Evolutionary conservation across 2,888 invertebrate genomes (phyloP).

Genomic region (Apamea anceps): DNA sequence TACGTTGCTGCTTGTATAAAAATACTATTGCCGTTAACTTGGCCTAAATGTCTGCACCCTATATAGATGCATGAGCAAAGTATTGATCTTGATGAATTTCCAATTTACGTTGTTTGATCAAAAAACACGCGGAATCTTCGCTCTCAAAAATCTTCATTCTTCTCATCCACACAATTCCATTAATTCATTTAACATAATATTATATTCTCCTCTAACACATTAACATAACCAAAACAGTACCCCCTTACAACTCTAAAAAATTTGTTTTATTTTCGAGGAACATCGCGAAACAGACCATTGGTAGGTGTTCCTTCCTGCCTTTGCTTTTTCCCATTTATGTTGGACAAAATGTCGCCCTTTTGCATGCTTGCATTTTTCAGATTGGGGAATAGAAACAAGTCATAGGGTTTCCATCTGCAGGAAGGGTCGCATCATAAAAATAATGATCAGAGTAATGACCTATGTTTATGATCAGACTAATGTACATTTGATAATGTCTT

Average conservation of each 20-base stretch:
- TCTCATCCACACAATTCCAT: conserved; percentile 8
- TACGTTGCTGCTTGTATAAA: neutral
- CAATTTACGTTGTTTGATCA: neutral
- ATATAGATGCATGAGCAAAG: neutral
- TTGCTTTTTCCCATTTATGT: neutral
- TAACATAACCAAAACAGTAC: neutral
- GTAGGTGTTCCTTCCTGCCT: neutral
- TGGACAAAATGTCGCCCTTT: neutral
- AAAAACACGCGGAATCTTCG: neutral
- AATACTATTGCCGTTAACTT: neutral
- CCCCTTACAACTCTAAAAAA: neutral
- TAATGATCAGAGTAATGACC: neutral
- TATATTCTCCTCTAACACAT: neutral
- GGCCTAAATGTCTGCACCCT: neutral
- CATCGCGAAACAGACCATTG: neutral
- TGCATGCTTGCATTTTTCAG: neutral
- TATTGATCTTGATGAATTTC: neutral
- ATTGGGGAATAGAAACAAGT: neutral
- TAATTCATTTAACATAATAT: neutral
- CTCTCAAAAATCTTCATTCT: neutral
- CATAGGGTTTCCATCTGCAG: neutral
- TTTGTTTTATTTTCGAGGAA: neutral
- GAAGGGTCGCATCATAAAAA: neutral
- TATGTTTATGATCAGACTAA: neutral
- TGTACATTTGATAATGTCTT: neutral